Evolutionary conservation across 2,797 vertebrate species (phyloP).

Genomic region (Arrhamphus sclerolepis): DNA sequence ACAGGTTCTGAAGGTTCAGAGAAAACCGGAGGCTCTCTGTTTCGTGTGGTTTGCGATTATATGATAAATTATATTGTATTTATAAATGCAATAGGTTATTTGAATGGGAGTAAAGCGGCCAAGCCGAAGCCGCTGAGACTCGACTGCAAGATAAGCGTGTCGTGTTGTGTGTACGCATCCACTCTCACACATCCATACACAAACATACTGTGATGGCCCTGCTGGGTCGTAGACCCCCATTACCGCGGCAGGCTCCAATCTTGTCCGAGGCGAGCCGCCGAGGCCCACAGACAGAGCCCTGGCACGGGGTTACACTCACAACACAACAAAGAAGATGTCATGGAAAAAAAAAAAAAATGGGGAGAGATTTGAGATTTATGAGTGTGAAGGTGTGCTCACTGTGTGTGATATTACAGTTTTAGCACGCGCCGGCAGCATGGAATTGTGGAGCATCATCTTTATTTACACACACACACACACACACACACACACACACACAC

Average conservation of each 20-base stretch:
- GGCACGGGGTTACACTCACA: constrained; percentile 54
- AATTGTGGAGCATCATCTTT: constrained; percentile 46
- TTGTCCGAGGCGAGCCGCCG: constrained; percentile 60
- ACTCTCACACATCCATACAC: constrained; percentile 26
- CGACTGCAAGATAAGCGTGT: constrained; percentile 45
- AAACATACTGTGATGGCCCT: constrained; percentile 33
- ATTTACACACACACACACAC: constrained; percentile 24
- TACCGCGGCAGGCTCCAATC: constrained; percentile 71
- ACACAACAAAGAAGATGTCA: constrained; percentile 37
- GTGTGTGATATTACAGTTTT: constrained; percentile 46
- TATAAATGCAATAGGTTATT: no score
- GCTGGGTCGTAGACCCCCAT: constrained; percentile 69
- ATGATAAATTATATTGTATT: constrained; percentile 20
- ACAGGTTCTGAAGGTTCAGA: constrained; percentile 40
- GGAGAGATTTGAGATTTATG: constrained; percentile 50
- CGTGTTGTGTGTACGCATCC: constrained; percentile 50
- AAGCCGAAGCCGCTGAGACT: constrained; percentile 60
- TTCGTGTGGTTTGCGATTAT: constrained; percentile 37
- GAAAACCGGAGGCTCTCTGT: constrained; percentile 36
- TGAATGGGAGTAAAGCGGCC: constrained; percentile 20
- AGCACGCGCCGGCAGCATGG: constrained; percentile 36
- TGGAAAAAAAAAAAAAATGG: constrained; percentile 1
- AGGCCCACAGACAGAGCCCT: constrained; percentile 54
- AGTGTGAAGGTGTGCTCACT: constrained; percentile 33
- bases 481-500: background rate